Conservation (phyloP, 1,140 invertebrate genomes). For the Macrosteles quadrilineatus region DNA sequence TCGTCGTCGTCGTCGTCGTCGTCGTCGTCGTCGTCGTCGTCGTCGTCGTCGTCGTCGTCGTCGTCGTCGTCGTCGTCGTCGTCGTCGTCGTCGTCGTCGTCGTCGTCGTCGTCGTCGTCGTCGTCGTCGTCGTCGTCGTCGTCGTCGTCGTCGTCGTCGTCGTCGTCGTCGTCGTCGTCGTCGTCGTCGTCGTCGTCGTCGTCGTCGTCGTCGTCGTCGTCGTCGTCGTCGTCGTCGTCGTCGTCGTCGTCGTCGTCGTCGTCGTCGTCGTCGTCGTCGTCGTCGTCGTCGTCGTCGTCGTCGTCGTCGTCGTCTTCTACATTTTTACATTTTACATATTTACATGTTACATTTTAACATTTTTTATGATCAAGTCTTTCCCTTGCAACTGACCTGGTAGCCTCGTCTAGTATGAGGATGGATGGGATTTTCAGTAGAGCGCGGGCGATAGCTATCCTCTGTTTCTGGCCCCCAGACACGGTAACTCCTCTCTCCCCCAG, state of each 20-base stretch:
- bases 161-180: conserved; percentile 1
- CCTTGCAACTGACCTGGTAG: too few species aligned
- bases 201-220: conserved; percentile 1
- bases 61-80: conserved; percentile 1
- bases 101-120: background rate
- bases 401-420: too few species aligned
- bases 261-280: conserved; percentile 1
- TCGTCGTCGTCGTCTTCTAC: conserved; percentile 1
- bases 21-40: conserved; percentile 1
- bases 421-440: too few species aligned
- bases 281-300: background rate
- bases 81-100: conserved; percentile 1
- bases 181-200: background rate
- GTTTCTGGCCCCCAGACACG: too few species aligned
- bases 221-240: background rate
- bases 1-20: conserved; percentile 1
- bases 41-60: background rate
- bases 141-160: conserved; percentile 1
- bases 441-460: too few species aligned
- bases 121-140: conserved; percentile 1
- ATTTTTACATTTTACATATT: too few species aligned
- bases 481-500: too few species aligned
- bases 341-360: too few species aligned
- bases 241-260: conserved; percentile 1
- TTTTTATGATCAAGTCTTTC: too few species aligned